Evolutionary conservation across 2,888 invertebrate species (phyloP), one percentile per base, ranked within the genome.

Genomic region (Margaritifera margaritifera): DNA sequence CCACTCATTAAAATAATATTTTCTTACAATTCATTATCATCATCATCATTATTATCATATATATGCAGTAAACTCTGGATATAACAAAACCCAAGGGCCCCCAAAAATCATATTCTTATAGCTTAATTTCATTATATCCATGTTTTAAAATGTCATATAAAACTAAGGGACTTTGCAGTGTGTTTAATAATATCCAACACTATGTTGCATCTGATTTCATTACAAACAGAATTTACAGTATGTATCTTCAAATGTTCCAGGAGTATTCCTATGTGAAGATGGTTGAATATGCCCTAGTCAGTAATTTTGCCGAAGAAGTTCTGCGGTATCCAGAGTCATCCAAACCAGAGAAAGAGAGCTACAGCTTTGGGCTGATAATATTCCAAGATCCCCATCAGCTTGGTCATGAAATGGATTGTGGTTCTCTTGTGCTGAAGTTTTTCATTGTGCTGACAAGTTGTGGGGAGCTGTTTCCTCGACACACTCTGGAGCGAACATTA

Each of bases 361-460:
- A 94, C 86, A 93, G 93, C 80, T 92, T 94, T 24, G 93, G 93
- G 0, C 88, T 94, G 55, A 92, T 94, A 22, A 92, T 94, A 52
- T 92, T 93, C n/a, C 92, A 93, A 77, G 90, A 91, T 69, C 71
- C 78, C 20, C 67, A 67, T 22, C 62, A 56, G 74, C 72, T 68
- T 83, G 76, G 42, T 42, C 42, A 8, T 42, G 42, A 42, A 11
- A 42, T 42, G 42, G 42, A 42, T 42, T 59, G 75, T 68, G 62
- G 90, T 64, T 82, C 89, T 60, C 88, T 93, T 20, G 89, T 90
- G 72, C 89, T 93, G 51, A 92, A 92, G 82, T 93, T 92, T 84
- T 93, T 92, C 84, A 89, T 93, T 42, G 91, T 93, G 64, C 89
- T 93, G 55, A 93, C 93, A 2, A 92, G 93, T 66, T 78, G 81